Percentiles rank a stretch among this genome's conserved stretches.
These are phyloP conservation scores for Acipenser ruthenus DNA, from an alignment of 2,797 vertebrate genomes.

Conservation along the genomic window DNA sequence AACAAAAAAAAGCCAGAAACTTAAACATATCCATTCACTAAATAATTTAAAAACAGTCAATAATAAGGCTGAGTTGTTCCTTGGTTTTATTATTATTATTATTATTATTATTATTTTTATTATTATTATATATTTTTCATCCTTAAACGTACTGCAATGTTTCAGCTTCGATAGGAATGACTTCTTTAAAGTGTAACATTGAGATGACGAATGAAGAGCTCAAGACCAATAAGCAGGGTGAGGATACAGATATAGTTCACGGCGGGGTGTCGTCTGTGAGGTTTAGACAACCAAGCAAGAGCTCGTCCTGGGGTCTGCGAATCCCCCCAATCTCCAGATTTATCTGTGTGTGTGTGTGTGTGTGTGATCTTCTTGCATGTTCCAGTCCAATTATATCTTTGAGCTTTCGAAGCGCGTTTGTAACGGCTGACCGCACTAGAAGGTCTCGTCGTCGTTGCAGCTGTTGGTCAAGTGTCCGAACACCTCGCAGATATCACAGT, in stretches of 20 bases:
- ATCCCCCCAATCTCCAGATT: constrained; percentile 12
- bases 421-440: constrained; percentile 44
- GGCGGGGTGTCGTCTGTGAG: too few relatives aligned
- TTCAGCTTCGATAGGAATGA: background rate
- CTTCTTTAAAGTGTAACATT: too few relatives aligned
- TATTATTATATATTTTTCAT: too few relatives aligned
- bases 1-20: background rate
- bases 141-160: background rate
- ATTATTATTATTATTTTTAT: too few relatives aligned
- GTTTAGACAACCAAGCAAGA: too few relatives aligned
- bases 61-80: too few relatives aligned
- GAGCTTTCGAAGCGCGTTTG: background rate
- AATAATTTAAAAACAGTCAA: background rate
- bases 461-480: constrained; percentile 89
- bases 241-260: background rate
- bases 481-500: constrained; percentile 90
- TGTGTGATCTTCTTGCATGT: background rate
- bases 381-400: background rate
- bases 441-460: constrained; percentile 94
- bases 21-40: background rate
- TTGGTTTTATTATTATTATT: too few relatives aligned
- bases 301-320: constrained; percentile 12
- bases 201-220: too few relatives aligned
- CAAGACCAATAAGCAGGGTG: background rate
- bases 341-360: background rate